phyloP scores from a whole-genome alignment of 2,113 vertebrate genomes.

The Lontra canadensis region DNA sequence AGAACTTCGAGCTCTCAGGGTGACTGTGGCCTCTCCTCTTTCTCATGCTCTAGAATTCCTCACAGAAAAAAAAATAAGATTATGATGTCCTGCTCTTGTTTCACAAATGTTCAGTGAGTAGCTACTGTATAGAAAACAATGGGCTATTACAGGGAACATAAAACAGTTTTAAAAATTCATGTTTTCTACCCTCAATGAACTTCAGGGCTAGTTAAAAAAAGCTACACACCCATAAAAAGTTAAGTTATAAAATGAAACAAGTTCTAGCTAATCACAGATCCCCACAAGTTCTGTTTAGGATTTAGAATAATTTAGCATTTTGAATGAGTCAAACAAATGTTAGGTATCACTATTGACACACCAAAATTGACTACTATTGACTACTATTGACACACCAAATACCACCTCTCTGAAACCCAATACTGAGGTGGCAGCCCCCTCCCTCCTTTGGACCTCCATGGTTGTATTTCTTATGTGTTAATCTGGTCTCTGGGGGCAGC shows the following conservation, averaged over 20 bases:
- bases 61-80: not conserved
- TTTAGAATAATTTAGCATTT: not conserved
- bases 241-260: not conserved
- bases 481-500: not conserved
- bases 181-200: not conserved
- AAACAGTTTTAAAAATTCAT: not conserved
- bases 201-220: not conserved
- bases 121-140: not conserved
- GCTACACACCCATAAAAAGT: not conserved
- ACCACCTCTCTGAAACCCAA: not conserved
- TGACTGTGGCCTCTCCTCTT: not conserved
- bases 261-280: not conserved
- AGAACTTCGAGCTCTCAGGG: not conserved
- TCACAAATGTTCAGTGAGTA: not conserved
- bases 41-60: not conserved
- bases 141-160: not conserved
- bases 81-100: no score
- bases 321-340: not conserved
- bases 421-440: not conserved
- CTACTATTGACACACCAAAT: not conserved
- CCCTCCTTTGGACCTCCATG: accelerated
- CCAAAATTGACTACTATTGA: not conserved
- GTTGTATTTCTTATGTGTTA: not conserved
- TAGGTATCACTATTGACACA: not conserved
- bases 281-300: not conserved